Conservation (phyloP, 2,113 vertebrate species). For the Nibea albiflora region DNA sequence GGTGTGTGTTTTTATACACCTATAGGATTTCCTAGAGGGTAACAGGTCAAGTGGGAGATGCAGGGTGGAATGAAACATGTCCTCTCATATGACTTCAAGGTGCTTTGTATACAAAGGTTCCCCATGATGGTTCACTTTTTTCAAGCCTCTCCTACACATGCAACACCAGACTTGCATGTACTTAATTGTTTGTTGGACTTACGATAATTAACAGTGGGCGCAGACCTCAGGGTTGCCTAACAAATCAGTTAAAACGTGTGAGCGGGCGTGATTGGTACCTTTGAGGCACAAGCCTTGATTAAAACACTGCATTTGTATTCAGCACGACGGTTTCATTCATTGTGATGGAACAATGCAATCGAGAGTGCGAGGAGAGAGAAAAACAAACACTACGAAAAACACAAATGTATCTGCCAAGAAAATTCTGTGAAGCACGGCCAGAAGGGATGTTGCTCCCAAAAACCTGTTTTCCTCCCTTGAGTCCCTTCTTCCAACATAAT, state of each 20-base stretch:
- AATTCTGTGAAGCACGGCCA: constrained; percentile 67
- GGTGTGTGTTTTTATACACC: too few species aligned
- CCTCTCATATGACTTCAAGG: background rate
- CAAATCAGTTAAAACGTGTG: constrained; percentile 39
- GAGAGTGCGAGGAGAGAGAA: constrained; percentile 40
- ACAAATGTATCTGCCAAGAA: constrained; percentile 68
- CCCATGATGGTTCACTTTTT: background rate
- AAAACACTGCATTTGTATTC: constrained; percentile 58
- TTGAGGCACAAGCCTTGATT: constrained; percentile 46
- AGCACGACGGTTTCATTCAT: constrained; percentile 48
- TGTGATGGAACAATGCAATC: constrained; percentile 55
- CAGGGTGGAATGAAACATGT: background rate
- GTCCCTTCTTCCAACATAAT: constrained; percentile 69
- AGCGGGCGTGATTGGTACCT: constrained; percentile 22
- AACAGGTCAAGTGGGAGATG: too few species aligned
- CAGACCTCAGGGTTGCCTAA: constrained; percentile 40
- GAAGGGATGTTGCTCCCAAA: constrained; percentile 71
- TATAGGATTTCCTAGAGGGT: too few species aligned
- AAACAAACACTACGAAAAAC: constrained; percentile 61
- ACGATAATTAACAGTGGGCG: constrained; percentile 54
- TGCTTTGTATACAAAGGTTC: background rate
- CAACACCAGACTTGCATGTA: constrained; percentile 11
- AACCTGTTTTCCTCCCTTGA: constrained; percentile 59
- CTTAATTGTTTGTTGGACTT: constrained; percentile 57
- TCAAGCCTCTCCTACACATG: background rate